These are phyloP conservation scores for Picus viridis DNA, from an alignment of 2,797 vertebrate genomes.

Conservation along the genomic window DNA sequence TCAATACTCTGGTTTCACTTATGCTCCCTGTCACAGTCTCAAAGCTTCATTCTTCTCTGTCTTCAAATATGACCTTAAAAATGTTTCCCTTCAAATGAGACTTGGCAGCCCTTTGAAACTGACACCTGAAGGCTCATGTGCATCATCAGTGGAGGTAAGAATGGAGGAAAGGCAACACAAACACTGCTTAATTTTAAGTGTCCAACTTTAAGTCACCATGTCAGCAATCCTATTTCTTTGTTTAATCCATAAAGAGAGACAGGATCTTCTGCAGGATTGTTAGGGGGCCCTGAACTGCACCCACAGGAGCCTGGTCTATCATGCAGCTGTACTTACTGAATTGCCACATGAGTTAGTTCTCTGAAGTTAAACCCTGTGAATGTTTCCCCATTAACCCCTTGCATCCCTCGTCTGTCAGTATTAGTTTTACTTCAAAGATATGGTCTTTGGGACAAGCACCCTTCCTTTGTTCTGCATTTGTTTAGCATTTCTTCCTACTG, in stretches of 20 bases:
- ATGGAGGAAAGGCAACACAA: neutral
- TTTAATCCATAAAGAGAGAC: slow-evolving; percentile 8
- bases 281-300: neutral
- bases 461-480: neutral
- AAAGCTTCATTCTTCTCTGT: neutral
- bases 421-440: neutral
- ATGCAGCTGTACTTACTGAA: neutral
- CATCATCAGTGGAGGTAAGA: neutral
- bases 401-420: neutral
- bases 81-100: neutral
- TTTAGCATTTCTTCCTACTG: neutral
- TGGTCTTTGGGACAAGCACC: neutral
- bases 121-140: neutral
- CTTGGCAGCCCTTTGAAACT: neutral
- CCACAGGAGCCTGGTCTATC: neutral
- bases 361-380: neutral
- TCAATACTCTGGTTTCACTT: neutral
- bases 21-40: neutral
- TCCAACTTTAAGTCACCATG: neutral
- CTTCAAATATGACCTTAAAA: neutral
- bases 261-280: neutral
- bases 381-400: neutral
- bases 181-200: neutral
- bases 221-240: neutral
- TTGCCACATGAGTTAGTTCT: neutral